A percentile compares a stretch with the other conserved stretches of the same genome.
phyloP scores from a whole-genome alignment of 2,113 vertebrate genomes.

The Ailurus styani region DNA sequence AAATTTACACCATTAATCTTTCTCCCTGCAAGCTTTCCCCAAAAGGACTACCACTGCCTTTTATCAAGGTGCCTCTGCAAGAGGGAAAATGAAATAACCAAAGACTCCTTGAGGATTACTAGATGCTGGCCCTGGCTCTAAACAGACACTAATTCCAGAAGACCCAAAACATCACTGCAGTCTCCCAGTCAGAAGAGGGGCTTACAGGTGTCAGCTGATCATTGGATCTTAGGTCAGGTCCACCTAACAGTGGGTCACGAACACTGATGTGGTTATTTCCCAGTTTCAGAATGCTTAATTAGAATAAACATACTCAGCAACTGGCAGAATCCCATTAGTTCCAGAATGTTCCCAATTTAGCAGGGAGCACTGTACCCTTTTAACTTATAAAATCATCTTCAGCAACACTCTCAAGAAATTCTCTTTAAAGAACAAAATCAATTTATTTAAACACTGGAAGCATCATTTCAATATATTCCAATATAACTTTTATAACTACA shows the following conservation, averaged over 20 bases:
- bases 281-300: background rate
- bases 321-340: background rate
- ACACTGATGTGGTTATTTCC: background rate
- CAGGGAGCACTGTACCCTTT: background rate
- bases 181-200: background rate
- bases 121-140: background rate
- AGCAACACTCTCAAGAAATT: background rate
- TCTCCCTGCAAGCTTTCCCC: background rate
- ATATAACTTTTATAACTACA: background rate
- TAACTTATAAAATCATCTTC: background rate
- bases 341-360: background rate
- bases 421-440: background rate
- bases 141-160: background rate
- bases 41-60: background rate
- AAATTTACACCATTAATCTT: background rate
- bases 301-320: background rate
- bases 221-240: background rate
- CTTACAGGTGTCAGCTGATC: background rate
- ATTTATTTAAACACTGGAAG: background rate
- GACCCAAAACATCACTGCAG: background rate
- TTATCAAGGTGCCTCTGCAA: background rate
- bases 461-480: background rate
- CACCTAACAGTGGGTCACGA: background rate
- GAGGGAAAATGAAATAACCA: background rate
- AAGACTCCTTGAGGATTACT: background rate